These are phyloP conservation scores for Thyatira batis DNA, from an alignment of 2,888 invertebrate species.

Conservation along the genomic window DNA sequence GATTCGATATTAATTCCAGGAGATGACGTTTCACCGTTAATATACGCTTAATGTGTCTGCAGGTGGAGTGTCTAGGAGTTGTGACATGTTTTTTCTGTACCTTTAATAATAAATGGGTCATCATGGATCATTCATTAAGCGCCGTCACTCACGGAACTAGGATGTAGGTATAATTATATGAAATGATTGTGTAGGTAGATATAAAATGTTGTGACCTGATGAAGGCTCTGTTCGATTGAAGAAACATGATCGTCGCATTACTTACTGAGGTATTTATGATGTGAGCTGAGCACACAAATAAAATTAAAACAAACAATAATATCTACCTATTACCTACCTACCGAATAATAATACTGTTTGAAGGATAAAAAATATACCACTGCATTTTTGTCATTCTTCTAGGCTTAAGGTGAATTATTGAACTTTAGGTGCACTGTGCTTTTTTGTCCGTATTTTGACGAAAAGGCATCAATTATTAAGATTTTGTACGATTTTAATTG, in stretches of 20 bases:
- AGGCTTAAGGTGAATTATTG: background rate
- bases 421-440: background rate
- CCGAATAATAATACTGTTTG: background rate
- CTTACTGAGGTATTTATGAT: background rate
- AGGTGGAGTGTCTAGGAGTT: slow-evolving; percentile 51
- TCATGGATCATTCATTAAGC: slow-evolving; percentile 23
- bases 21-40: slow-evolving; percentile 58
- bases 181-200: slow-evolving; percentile 21
- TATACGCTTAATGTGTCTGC: slow-evolving; percentile 52
- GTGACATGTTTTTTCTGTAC: slow-evolving; percentile 44
- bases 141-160: slow-evolving; percentile 28
- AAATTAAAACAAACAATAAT: no score
- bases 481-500: background rate
- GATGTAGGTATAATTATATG: slow-evolving; percentile 27
- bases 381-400: background rate
- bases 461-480: background rate
- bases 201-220: background rate
- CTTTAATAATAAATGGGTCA: slow-evolving; percentile 39
- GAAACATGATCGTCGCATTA: slow-evolving; percentile 9
- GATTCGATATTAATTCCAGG: slow-evolving; percentile 80
- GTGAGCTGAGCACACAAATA: no score
- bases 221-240: slow-evolving; percentile 9
- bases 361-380: background rate
- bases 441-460: background rate
- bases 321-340: no score